Percentiles rank a stretch among this genome's conserved stretches.
These are phyloP conservation scores for Caenorhabditis wallacei DNA, from an alignment of 2,888 invertebrate species.

Conservation along the genomic window DNA sequence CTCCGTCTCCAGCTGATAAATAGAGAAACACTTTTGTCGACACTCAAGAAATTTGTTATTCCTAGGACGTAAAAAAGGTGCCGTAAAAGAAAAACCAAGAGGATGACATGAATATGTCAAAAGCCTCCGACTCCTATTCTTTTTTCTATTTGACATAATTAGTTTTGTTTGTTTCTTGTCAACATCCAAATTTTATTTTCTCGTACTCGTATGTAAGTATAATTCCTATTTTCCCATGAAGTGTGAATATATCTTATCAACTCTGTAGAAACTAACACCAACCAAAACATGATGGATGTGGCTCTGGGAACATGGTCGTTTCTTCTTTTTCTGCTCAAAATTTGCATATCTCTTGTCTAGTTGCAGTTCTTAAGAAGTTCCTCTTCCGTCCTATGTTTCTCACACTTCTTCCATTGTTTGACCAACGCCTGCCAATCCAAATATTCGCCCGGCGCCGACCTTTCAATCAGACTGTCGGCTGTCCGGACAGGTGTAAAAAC, in stretches of 20 bases:
- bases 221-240: constrained; percentile 19
- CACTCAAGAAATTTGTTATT: constrained; percentile 55
- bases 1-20: constrained; percentile 55
- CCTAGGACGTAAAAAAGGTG: constrained; percentile 27
- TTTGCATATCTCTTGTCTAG: constrained; percentile 50
- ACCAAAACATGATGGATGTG: constrained; percentile 45
- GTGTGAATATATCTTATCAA: constrained; percentile 41
- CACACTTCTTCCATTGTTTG: constrained; percentile 42
- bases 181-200: neutral
- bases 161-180: constrained; percentile 45
- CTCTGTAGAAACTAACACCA: neutral
- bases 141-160: constrained; percentile 35
- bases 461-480: constrained; percentile 46
- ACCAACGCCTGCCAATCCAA: constrained; percentile 57
- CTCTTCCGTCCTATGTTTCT: constrained; percentile 23
- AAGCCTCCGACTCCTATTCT: constrained; percentile 35
- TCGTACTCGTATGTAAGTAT: neutral
- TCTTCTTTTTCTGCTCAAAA: constrained; percentile 20
- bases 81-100: constrained; percentile 33
- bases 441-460: constrained; percentile 55
- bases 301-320: constrained; percentile 41
- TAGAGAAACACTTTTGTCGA: constrained; percentile 38
- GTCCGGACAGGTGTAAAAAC: constrained; percentile 52
- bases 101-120: constrained; percentile 62
- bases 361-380: constrained; percentile 42